Base-by-base conservation (phyloP, 2,888 invertebrate genomes). In the Sacculina carcini region DNA sequence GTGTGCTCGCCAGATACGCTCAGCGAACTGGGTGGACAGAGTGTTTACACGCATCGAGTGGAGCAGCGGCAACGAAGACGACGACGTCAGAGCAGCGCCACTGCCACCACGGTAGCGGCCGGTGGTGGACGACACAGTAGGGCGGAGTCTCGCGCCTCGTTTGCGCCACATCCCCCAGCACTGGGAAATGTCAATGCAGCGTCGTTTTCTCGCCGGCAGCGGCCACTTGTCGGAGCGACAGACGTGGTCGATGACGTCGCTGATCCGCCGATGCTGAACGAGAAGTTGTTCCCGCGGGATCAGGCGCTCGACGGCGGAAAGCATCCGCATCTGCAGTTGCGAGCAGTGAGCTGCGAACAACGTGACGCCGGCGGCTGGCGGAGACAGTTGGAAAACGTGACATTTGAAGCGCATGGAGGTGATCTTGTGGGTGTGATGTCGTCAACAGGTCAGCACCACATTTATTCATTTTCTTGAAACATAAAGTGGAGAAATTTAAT, bases 401-500 rank as follows among this genome's bases (percentile, higher is more conserved):
- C 83, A 28, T 76, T 90, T 59, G 90, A 92, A 66, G 80, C 82
- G 26, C 78, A 81, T 58, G 87, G 86, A 0, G 87, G 89, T 2
- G 90, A 92, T 67, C 74, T 90, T 42, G 69, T 90, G 60, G 89
- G 87, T 3, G 74, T 92, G 23, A 76, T 92, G 75, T 79, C 89
- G 2, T 90, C 90, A 0, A 62, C 62, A 46, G 67, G 68, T 67
- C 53, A 60, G 59, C 53, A 29, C 12, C 23, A 16, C 31, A 16
- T 48, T 14, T 39, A 36, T 38, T 38, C 16, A 1, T 51, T 23
- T 38, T 16, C 6, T 24, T 38, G 21, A 50, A 56, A 53, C 54
- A 48, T 53, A n/a, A n/a, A n/a, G n/a, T n/a, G n/a, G n/a, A n/a
- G n/a, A n/a, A n/a, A n/a, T n/a, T n/a, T n/a, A n/a, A n/a, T n/a